Evolutionary conservation across 1,140 invertebrate genomes (phyloP).

Genomic region (Dinoponera quadriceps): DNA sequence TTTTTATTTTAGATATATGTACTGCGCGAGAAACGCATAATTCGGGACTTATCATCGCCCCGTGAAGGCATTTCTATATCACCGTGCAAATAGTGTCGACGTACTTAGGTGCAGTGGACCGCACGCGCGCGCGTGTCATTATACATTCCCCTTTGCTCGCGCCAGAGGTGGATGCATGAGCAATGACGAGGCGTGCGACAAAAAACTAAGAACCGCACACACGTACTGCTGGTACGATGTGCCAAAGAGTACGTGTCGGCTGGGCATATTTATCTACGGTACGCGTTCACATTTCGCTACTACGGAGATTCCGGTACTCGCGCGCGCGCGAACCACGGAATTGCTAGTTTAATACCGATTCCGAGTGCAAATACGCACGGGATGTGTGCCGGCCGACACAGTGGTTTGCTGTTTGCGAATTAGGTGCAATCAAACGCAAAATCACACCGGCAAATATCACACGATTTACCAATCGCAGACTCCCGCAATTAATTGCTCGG

Average conservation of each 20-base stretch:
- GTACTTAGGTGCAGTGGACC: constrained; percentile 32
- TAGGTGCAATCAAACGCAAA: constrained; percentile 81
- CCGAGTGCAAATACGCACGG: constrained; percentile 66
- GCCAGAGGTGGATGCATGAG: constrained; percentile 37
- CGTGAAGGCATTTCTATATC: constrained; percentile 17
- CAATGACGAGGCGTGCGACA: constrained; percentile 18
- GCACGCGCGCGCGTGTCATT: constrained; percentile 36
- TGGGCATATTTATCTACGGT: constrained; percentile 53
- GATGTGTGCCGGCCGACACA: constrained; percentile 56
- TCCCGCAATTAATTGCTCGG: constrained; percentile 62
- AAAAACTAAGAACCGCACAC: constrained; percentile 47
- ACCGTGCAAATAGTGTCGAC: constrained; percentile 8
- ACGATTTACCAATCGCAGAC: constrained; percentile 78
- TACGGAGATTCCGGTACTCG: constrained; percentile 46
- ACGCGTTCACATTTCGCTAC: constrained; percentile 37
- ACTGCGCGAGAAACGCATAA: not conserved
- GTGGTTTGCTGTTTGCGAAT: constrained; percentile 77
- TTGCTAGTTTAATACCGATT: constrained; percentile 70
- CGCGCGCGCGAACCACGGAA: constrained; percentile 40
- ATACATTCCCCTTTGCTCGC: constrained; percentile 51
- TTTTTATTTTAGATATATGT: constrained; percentile 3
- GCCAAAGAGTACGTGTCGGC: constrained; percentile 25
- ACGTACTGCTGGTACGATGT: constrained; percentile 9
- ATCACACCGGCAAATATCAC: constrained; percentile 76
- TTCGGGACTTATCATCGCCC: constrained; percentile 1